A percentile compares a stretch with the other conserved stretches of the same genome.
These are phyloP conservation scores for Halcyon smyrnensis DNA, from an alignment of 2,797 vertebrate genomes.

Conservation along the genomic window DNA sequence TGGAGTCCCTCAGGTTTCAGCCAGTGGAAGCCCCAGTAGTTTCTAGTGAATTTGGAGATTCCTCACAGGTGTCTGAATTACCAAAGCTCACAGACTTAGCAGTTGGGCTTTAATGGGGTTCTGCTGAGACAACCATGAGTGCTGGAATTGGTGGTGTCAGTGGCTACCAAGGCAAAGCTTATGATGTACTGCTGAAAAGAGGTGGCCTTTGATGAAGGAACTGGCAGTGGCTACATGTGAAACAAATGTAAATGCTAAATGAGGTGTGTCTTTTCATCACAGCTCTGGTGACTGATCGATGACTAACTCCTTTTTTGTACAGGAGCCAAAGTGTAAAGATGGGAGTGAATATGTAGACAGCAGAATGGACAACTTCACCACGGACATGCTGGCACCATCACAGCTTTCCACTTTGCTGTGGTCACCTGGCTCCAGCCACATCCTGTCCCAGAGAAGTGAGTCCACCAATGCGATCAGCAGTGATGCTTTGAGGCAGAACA, in stretches of 20 bases:
- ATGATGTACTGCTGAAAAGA: not conserved
- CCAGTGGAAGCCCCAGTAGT: not conserved
- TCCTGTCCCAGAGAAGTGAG: conserved; percentile 82
- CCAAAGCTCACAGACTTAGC: not conserved
- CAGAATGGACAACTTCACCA: conserved; percentile 86
- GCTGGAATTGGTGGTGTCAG: not conserved
- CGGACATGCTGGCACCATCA: conserved; percentile 83
- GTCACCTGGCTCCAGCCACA: conserved; percentile 84
- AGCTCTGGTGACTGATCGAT: not conserved
- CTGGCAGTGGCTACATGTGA: not conserved
- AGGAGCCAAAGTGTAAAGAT: conserved; percentile 92
- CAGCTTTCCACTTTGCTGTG: conserved; percentile 85
- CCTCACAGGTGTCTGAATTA: not conserved
- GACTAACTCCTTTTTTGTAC: conserved; percentile 9
- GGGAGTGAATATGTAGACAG: conserved; percentile 89
- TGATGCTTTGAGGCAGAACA: conserved; percentile 88
- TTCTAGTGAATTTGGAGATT: not conserved
- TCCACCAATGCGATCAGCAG: conserved; percentile 83
- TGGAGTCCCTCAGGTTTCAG: not conserved
- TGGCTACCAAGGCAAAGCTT: not conserved
- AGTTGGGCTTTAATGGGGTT: not conserved
- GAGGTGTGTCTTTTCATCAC: not conserved
- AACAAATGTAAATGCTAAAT: not conserved
- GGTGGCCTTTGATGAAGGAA: not conserved
- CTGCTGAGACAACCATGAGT: not conserved